phyloP scores from a whole-genome alignment of 2,888 invertebrate species.

The Celastrina argiolus region DNA sequence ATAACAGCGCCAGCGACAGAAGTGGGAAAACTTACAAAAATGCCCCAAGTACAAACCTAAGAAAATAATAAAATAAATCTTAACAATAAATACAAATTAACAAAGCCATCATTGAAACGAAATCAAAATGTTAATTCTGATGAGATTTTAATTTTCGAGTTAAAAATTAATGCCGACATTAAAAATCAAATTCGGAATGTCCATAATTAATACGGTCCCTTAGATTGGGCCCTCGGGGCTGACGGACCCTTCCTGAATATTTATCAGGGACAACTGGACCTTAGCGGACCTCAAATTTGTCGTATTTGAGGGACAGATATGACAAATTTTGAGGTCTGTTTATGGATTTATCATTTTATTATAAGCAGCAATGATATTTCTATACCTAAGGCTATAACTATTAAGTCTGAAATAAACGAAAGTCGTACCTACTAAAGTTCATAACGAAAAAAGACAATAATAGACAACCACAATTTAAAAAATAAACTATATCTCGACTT shows the following conservation, averaged over 20 bases:
- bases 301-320: conserved; percentile 27
- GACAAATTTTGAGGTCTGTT: conserved; percentile 35
- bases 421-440: too few relatives aligned
- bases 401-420: too few relatives aligned
- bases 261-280: conserved; percentile 34
- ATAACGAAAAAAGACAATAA: too few relatives aligned
- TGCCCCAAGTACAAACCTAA: too few relatives aligned
- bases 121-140: conserved; percentile 8
- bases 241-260: conserved; percentile 37
- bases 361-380: not conserved
- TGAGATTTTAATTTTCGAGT: conserved; percentile 16
- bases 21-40: too few relatives aligned
- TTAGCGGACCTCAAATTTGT: conserved; percentile 1
- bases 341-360: conserved; percentile 30
- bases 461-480: too few relatives aligned
- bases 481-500: too few relatives aligned
- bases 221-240: conserved; percentile 27
- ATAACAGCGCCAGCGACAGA: too few relatives aligned
- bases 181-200: conserved; percentile 8
- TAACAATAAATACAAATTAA: not conserved
- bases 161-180: conserved; percentile 3
- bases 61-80: not conserved
- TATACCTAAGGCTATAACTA: too few relatives aligned
- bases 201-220: conserved; percentile 33
- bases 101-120: not conserved